These are phyloP conservation scores for Nestor notabilis DNA, from an alignment of 2,113 vertebrate genomes.

Conservation along the genomic window DNA sequence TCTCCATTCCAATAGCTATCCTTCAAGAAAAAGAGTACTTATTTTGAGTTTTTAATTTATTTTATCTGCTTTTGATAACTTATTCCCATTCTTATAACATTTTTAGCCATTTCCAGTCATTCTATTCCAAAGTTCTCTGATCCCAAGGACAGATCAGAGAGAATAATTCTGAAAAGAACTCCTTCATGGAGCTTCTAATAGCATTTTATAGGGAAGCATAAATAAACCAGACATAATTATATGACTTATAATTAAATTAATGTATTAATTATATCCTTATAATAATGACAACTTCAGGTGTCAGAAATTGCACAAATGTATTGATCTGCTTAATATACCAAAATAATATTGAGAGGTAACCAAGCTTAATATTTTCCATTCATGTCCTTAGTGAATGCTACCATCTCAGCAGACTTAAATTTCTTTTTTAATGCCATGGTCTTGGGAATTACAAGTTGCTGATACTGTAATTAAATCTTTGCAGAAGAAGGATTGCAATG, in stretches of 20 bases:
- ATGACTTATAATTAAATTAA: not conserved
- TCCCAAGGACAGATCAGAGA: not conserved
- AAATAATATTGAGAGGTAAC: not conserved
- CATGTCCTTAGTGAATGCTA: not conserved
- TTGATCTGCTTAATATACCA: not conserved
- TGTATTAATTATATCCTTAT: not conserved
- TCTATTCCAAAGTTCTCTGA: not conserved
- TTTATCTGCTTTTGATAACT: not conserved
- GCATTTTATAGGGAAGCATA: not conserved
- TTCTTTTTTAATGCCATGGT: not conserved
- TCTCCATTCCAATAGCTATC: not conserved
- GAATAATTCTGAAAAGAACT: not conserved
- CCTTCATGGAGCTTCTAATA: not conserved
- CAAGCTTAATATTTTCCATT: not conserved
- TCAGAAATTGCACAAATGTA: not conserved
- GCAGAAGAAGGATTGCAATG: not conserved
- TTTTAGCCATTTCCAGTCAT: not conserved
- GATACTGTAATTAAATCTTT: not conserved
- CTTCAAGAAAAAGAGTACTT: not conserved
- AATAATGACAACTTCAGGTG: not conserved
- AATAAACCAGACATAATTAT: not conserved
- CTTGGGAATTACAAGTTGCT: not conserved
- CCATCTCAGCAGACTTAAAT: not conserved
- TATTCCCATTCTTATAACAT: not conserved
- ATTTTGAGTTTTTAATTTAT: not conserved